Percentiles rank a stretch among this genome's conserved stretches.
phyloP scores from a whole-genome alignment of 2,797 vertebrate species.

The Dromococcyx pavoninus region DNA sequence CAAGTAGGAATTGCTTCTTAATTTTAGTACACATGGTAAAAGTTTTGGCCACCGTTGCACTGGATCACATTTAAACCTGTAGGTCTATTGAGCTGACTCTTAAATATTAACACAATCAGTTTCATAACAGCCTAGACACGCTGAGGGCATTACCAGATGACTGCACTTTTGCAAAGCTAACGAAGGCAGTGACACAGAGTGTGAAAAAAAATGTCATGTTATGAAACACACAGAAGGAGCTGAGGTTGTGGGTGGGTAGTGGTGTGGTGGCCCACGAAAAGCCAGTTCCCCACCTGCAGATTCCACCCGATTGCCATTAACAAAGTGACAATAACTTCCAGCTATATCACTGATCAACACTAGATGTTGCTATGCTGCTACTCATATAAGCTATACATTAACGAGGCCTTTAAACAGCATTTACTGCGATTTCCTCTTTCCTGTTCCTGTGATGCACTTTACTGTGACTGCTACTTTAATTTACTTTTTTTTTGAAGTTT shows the following conservation, averaged over 20 bases:
- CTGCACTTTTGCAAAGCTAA: not conserved
- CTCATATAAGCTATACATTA: slow-evolving; percentile 58
- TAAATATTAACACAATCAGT: not conserved
- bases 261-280: not conserved
- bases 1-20: fast-evolving
- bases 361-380: slow-evolving; percentile 77
- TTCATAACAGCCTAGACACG: not conserved
- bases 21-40: not conserved
- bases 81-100: fast-evolving
- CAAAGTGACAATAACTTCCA: not conserved
- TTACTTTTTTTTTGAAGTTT: not conserved
- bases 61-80: not conserved
- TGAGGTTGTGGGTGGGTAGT: not conserved
- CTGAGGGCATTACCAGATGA: not conserved
- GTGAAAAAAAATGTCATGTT: not conserved
- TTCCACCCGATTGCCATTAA: not conserved
- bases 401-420: not conserved
- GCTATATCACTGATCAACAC: slow-evolving; percentile 69
- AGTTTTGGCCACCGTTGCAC: not conserved
- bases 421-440: slow-evolving; percentile 30
- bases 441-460: not conserved
- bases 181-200: fast-evolving
- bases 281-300: not conserved
- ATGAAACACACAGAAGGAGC: not conserved
- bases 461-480: not conserved